Conservation (phyloP, 2,797 vertebrate genomes). For the Fistularia tabacaria region DNA sequence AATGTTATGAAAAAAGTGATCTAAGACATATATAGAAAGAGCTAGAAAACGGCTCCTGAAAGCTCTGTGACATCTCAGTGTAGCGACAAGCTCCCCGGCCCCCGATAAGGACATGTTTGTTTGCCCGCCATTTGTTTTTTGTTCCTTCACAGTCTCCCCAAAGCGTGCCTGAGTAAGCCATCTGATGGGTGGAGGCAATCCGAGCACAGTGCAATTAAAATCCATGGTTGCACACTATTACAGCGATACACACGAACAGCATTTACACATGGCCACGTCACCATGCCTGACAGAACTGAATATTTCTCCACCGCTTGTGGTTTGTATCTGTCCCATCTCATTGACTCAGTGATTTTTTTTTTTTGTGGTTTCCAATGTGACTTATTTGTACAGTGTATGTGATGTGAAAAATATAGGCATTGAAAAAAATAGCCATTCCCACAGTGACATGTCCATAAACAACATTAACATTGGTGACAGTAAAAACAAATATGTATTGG, state of each 20-base stretch:
- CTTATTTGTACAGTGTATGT: too few relatives aligned
- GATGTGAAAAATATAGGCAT: too few relatives aligned
- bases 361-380: too few relatives aligned
- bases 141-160: constrained; percentile 53
- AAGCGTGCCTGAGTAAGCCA: constrained; percentile 55
- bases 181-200: constrained; percentile 56
- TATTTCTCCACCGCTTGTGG: too few relatives aligned
- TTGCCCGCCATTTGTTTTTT: constrained; percentile 53
- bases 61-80: constrained; percentile 41
- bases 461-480: too few relatives aligned
- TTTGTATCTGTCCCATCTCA: too few relatives aligned
- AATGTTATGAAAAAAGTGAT: constrained; percentile 4
- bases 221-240: constrained; percentile 18
- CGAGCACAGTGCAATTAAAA: constrained; percentile 36
- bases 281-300: too few relatives aligned
- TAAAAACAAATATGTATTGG: too few relatives aligned
- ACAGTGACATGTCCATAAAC: too few relatives aligned
- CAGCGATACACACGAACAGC: constrained; percentile 1
- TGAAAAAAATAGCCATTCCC: too few relatives aligned
- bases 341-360: too few relatives aligned
- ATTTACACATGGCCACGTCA: constrained; percentile 8
- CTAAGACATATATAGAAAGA: constrained; percentile 13
- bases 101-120: constrained; percentile 37
- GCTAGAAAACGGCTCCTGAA: too few relatives aligned
- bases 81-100: neutral